Conservation (phyloP, 2,888 invertebrate genomes). For the Arge pagana region DNA sequence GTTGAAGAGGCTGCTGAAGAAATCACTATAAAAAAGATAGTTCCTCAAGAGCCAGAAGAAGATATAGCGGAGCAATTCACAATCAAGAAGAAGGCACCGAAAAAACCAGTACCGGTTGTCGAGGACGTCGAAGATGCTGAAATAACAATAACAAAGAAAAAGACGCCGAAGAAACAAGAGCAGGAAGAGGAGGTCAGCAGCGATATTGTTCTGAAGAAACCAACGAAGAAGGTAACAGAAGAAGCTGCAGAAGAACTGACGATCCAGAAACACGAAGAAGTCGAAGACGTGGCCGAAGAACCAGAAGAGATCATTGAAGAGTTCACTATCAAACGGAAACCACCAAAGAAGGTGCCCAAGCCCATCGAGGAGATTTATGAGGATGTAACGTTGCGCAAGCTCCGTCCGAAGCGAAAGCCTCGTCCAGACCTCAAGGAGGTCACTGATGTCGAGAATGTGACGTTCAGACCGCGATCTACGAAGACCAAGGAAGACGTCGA, state of each 20-base stretch:
- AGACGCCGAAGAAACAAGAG: slow-evolving; percentile 41
- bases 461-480: slow-evolving; percentile 75
- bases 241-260: slow-evolving; percentile 45
- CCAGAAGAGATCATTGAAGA: slow-evolving; percentile 57
- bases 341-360: slow-evolving; percentile 57
- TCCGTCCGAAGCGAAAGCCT: slow-evolving; percentile 70
- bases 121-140: slow-evolving; percentile 41
- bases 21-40: slow-evolving; percentile 34
- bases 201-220: slow-evolving; percentile 58
- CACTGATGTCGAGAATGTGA: slow-evolving; percentile 77
- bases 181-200: slow-evolving; percentile 54
- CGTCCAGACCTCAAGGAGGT: slow-evolving; percentile 72
- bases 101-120: slow-evolving; percentile 30
- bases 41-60: slow-evolving; percentile 37
- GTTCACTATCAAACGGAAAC: slow-evolving; percentile 62
- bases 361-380: slow-evolving; percentile 66
- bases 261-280: slow-evolving; percentile 39
- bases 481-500: slow-evolving; percentile 86
- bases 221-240: slow-evolving; percentile 37
- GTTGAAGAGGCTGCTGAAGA: slow-evolving; percentile 33
- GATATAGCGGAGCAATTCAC: slow-evolving; percentile 60
- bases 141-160: slow-evolving; percentile 43
- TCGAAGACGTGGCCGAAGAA: slow-evolving; percentile 35
- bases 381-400: slow-evolving; percentile 75
- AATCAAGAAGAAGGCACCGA: slow-evolving; percentile 47